These are phyloP conservation scores for Prionailurus viverrinus DNA, from an alignment of 2,113 vertebrate genomes.

Conservation along the genomic window DNA sequence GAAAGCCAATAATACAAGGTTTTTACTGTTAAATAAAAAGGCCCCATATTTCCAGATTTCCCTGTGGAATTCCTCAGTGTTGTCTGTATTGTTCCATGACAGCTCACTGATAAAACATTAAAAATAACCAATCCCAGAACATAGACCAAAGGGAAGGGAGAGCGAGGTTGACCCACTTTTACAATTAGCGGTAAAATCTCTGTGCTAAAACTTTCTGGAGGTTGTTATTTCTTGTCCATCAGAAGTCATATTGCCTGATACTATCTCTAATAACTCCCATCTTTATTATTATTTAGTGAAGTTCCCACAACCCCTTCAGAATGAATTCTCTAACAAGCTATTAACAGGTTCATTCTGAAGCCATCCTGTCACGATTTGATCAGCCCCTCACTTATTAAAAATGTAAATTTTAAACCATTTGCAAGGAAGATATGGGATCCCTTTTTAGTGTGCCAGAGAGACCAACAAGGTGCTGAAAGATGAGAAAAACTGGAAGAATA, in stretches of 20 bases:
- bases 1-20: background rate
- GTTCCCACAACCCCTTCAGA: background rate
- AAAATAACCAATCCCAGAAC: background rate
- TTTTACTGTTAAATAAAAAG: background rate
- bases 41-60: background rate
- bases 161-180: background rate
- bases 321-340: conserved; percentile 34
- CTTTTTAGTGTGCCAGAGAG: conserved; percentile 42
- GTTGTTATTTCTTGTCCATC: background rate
- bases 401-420: conserved; percentile 63
- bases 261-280: background rate
- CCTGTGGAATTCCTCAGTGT: background rate
- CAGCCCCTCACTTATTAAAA: conserved; percentile 42
- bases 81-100: background rate
- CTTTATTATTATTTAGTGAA: background rate
- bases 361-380: conserved; percentile 58
- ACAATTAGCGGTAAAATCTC: background rate
- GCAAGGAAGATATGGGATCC: conserved; percentile 42
- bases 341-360: conserved; percentile 58
- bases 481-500: background rate
- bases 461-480: background rate
- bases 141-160: background rate
- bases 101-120: background rate
- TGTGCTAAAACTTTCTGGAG: background rate
- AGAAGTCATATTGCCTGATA: background rate